Percentiles rank a stretch among this genome's conserved stretches.
Conservation (phyloP, 2,888 invertebrate genomes). For the Corbicula japonica region DNA sequence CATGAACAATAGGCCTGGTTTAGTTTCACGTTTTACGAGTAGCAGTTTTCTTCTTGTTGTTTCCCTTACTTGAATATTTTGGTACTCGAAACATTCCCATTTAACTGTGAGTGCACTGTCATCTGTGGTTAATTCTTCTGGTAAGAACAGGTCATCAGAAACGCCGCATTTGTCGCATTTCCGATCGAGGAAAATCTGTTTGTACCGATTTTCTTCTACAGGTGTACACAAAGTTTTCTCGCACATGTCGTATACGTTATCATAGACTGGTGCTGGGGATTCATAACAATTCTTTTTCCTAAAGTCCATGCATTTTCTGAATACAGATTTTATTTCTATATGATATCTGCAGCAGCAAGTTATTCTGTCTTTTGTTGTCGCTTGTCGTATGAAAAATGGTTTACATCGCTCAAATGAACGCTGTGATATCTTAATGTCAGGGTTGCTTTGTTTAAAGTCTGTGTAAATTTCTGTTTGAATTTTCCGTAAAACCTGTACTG, state of each 20-base stretch:
- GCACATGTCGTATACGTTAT: constrained; percentile 1
- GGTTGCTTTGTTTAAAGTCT: constrained; percentile 28
- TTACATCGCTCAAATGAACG: constrained; percentile 39
- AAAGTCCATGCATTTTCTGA: constrained; percentile 29
- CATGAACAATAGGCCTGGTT: constrained; percentile 33
- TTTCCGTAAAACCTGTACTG: constrained; percentile 14
- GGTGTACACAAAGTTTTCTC: constrained; percentile 20
- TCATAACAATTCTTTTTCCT: neutral
- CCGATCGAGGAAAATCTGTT: neutral
- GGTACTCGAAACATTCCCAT: constrained; percentile 30
- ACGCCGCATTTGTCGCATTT: constrained; percentile 15
- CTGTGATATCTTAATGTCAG: constrained; percentile 28
- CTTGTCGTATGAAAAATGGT: constrained; percentile 25
- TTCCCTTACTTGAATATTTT: constrained; percentile 5
- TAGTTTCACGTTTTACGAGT: constrained; percentile 20
- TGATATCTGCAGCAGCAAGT: constrained; percentile 36
- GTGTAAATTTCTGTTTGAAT: constrained; percentile 40
- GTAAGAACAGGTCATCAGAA: neutral
- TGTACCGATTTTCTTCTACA: neutral
- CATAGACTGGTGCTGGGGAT: neutral
- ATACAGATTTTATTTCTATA: constrained; percentile 21
- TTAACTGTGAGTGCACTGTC: neutral
- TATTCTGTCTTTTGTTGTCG: constrained; percentile 21
- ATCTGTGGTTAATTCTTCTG: neutral
- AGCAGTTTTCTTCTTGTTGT: constrained; percentile 14